Evolutionary conservation across 1,140 invertebrate species (phyloP).

Genomic region (Nephila pilipes): DNA sequence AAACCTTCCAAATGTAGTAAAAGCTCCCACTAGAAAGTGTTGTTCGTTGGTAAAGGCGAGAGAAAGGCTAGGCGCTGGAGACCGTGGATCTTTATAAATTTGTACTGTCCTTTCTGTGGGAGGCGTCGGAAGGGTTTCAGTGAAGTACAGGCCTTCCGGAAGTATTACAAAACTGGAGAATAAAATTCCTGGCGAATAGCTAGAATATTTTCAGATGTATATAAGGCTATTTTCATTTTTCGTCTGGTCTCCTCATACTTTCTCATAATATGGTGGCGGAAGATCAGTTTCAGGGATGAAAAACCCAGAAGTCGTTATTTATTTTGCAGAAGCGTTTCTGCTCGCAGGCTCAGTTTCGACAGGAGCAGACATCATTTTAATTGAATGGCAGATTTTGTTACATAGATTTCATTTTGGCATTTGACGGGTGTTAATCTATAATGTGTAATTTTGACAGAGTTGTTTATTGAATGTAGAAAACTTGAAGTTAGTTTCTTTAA

Average conservation of each 20-base stretch:
- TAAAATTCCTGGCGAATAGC: slow-evolving; percentile 38
- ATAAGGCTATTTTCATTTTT: neutral
- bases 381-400: no score
- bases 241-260: slow-evolving; percentile 30
- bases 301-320: slow-evolving; percentile 24
- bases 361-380: neutral
- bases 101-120: slow-evolving; percentile 57
- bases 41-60: no score
- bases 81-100: slow-evolving; percentile 29
- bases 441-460: no score
- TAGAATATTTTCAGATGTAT: slow-evolving; percentile 40
- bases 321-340: slow-evolving; percentile 9
- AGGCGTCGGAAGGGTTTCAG: slow-evolving; percentile 41
- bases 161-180: slow-evolving; percentile 54
- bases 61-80: slow-evolving; percentile 22
- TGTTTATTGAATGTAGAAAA: no score
- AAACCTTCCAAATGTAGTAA: no score
- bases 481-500: no score
- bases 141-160: neutral
- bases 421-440: no score
- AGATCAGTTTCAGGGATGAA: neutral
- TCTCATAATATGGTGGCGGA: slow-evolving; percentile 43
- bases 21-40: no score
- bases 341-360: neutral
- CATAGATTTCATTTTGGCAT: no score